Evolutionary conservation across 2,113 vertebrate genomes (phyloP).

Genomic region (Lepisosteus osseus): DNA sequence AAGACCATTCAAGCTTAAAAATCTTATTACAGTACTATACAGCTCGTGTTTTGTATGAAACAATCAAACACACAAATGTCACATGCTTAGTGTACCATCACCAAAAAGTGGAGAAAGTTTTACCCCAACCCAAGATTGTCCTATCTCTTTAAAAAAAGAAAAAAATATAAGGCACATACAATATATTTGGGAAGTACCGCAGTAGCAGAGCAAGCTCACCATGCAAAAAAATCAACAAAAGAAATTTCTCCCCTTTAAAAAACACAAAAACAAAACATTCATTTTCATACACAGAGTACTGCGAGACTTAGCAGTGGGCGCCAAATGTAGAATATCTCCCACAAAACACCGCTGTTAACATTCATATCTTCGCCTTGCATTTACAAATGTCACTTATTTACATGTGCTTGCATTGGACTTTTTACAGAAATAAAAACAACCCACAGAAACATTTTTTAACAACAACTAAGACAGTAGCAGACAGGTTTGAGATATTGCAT

Average conservation of each 20-base stretch:
- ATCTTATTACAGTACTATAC: conserved; percentile 44
- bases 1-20: conserved; percentile 75
- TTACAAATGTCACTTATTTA: not conserved
- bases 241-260: conserved; percentile 15
- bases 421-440: conserved; percentile 42
- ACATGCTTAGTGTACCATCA: conserved; percentile 62
- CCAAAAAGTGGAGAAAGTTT: conserved; percentile 44
- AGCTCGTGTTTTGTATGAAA: conserved; percentile 85
- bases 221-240: conserved; percentile 39
- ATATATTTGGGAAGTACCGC: conserved; percentile 34
- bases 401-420: conserved; percentile 33
- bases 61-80: conserved; percentile 78
- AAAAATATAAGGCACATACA: conserved; percentile 48
- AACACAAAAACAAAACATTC: not conserved
- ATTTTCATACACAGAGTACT: not conserved
- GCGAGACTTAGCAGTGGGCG: too few relatives aligned
- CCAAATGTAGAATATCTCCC: too few relatives aligned
- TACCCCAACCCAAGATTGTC: conserved; percentile 19
- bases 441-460: conserved; percentile 29
- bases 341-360: too few relatives aligned
- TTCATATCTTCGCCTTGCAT: too few relatives aligned
- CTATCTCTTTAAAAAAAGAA: conserved; percentile 30
- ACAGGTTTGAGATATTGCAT: conserved; percentile 35
- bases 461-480: conserved; percentile 39
- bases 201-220: conserved; percentile 15